Conservation (phyloP, 2,797 vertebrate species). For the Chelon auratus region DNA sequence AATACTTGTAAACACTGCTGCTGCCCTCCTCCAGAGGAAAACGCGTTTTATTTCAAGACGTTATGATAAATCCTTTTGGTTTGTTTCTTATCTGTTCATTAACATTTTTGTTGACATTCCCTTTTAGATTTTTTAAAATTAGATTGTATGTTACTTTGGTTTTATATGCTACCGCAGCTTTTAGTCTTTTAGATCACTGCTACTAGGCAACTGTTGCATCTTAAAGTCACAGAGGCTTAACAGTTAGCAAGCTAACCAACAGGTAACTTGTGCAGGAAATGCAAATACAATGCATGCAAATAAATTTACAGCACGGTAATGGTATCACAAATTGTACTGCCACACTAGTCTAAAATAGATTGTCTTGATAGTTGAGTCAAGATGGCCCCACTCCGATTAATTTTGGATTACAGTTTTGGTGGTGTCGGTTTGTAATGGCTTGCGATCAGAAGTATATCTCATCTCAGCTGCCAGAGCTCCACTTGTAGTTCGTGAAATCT, state of each 20-base stretch:
- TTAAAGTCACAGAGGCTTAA: no score
- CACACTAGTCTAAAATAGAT: conserved; percentile 13
- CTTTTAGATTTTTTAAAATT: no score
- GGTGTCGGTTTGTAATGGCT: conserved; percentile 52
- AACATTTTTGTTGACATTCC: no score
- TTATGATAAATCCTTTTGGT: not conserved
- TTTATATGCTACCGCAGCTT: no score
- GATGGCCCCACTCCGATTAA: conserved; percentile 39
- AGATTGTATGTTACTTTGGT: no score
- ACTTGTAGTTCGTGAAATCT: conserved; percentile 66
- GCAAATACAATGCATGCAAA: not conserved
- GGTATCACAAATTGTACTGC: conserved; percentile 10
- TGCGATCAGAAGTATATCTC: conserved; percentile 63
- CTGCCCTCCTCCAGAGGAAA: not conserved
- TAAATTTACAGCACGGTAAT: not conserved
- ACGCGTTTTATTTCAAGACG: not conserved
- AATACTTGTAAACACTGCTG: not conserved
- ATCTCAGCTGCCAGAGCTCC: conserved; percentile 59
- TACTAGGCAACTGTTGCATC: no score
- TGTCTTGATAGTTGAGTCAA: conserved; percentile 42
- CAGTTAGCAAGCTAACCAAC: no score
- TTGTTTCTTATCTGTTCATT: no score
- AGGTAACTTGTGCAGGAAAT: no score
- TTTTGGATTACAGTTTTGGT: conserved; percentile 54
- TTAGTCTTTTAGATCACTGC: no score